phyloP scores from a whole-genome alignment of 2,888 invertebrate genomes.

The Muschampia staudingeri region DNA sequence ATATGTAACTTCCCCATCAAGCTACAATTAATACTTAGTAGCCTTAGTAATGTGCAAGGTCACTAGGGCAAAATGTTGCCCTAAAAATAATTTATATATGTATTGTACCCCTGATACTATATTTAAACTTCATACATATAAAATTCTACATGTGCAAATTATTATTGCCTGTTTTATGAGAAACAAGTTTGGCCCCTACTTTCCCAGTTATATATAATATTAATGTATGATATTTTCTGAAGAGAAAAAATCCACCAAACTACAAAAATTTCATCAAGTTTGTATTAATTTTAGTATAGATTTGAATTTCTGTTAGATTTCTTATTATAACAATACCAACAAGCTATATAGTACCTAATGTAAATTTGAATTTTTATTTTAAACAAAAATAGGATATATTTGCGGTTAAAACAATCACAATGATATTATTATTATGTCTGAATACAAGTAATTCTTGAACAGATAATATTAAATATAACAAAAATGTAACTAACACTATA shows the following conservation, averaged over 20 bases:
- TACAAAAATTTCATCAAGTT: too few relatives aligned
- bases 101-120: neutral
- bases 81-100: neutral
- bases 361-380: neutral
- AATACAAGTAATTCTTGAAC: constrained; percentile 9
- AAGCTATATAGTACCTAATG: too few relatives aligned
- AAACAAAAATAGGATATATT: neutral
- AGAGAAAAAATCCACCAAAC: neutral
- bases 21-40: neutral
- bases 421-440: neutral
- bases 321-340: neutral
- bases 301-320: too few relatives aligned
- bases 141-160: neutral
- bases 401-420: neutral
- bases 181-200: too few relatives aligned
- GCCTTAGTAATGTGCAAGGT: neutral
- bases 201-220: neutral
- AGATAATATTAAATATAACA: neutral
- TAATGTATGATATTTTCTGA: neutral
- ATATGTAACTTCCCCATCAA: neutral
- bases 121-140: neutral
- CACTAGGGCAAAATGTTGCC: neutral
- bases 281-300: too few relatives aligned
- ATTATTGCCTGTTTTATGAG: neutral
- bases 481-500: too few relatives aligned